Evolutionary conservation across 2,113 vertebrate species (phyloP), one percentile per base, ranked within the genome.

Genomic region (Indri indri): DNA sequence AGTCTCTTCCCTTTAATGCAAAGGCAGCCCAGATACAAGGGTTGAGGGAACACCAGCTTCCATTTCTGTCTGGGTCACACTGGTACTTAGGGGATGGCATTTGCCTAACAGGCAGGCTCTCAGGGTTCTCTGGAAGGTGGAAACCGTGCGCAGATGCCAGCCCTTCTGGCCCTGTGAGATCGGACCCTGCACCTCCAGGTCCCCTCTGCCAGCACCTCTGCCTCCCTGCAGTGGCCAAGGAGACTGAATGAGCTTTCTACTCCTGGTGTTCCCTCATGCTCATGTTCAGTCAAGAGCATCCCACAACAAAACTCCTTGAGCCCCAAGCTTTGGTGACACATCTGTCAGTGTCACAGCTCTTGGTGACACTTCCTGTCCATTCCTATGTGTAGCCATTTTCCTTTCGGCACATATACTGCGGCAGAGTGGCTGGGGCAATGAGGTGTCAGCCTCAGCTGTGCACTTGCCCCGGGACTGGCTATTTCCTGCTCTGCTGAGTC

Each of bases 281-380:
- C 80, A 13, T 45, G 47, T 20, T 92, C 45, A 83, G 20, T 23
- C 81, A 95, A 34, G 30, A 92, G 47, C 11, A 65, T 13, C 11
- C 32, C 8, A 50, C 25, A 57, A 3, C 37, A 40, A 81, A 81
- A 22, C 84, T 25, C n/a, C 30, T 47, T n/a, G 70, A 27, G 30
- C 30, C 20, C 23, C 25, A 54, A 42, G 42, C 65, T 23, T 76
- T n/a, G 71, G 40, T 76, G 57, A 65, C 73, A n/a, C 73, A 61
- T 80, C 50, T 70, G 16, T 37, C 14, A 22, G 22, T 63, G 20
- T 32, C 57, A 47, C 2, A 57, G 50, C 6, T 94, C 16, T 45
- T 47, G 50, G 37, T 45, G 93, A 71, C 34, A 52, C 6, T 45
- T 71, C 57, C 23, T 88, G 94, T 54, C 32, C 42, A 50, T 93